Percentiles rank a stretch among this genome's conserved stretches.
Evolutionary conservation across 2,888 invertebrate genomes (phyloP).

Genomic region (Plebejus argus): DNA sequence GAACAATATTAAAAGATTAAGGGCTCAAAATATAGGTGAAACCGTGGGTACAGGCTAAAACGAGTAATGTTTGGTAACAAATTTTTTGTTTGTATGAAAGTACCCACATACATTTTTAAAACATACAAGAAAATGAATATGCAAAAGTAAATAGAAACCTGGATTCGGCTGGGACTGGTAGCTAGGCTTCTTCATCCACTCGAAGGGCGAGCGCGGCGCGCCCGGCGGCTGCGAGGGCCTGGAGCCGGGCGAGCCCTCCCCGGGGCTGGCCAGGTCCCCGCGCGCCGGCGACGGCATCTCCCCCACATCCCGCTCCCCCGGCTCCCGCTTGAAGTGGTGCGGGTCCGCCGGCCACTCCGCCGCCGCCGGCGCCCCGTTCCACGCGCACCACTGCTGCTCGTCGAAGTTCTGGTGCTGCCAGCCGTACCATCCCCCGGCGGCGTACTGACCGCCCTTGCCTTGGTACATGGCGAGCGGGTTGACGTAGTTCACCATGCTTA

Average conservation of each 20-base stretch:
- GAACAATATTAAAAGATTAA: too few relatives aligned
- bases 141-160: slow-evolving; percentile 77
- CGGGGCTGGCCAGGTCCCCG: slow-evolving; percentile 80
- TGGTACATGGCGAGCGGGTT: slow-evolving; percentile 85
- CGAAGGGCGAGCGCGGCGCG: slow-evolving; percentile 90
- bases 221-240: slow-evolving; percentile 81
- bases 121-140: slow-evolving; percentile 24
- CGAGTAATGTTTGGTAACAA: background rate
- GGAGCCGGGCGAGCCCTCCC: slow-evolving; percentile 76
- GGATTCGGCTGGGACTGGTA: slow-evolving; percentile 92
- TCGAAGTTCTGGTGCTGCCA: slow-evolving; percentile 79
- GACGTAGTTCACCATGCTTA: slow-evolving; percentile 88
- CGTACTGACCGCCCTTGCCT: slow-evolving; percentile 81
- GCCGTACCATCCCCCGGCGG: slow-evolving; percentile 73
- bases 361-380: slow-evolving; percentile 75
- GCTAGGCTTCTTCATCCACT: slow-evolving; percentile 95
- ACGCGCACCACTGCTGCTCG: slow-evolving; percentile 81
- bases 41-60: background rate
- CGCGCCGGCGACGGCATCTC: slow-evolving; percentile 74
- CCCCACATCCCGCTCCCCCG: slow-evolving; percentile 67
- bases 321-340: slow-evolving; percentile 72
- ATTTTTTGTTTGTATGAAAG: background rate
- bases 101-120: background rate
- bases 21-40: background rate
- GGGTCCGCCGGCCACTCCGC: slow-evolving; percentile 75